Evolutionary conservation across 2,113 vertebrate genomes (phyloP), one percentile per base, ranked within the genome.

Genomic region (Fukomys damarensis): DNA sequence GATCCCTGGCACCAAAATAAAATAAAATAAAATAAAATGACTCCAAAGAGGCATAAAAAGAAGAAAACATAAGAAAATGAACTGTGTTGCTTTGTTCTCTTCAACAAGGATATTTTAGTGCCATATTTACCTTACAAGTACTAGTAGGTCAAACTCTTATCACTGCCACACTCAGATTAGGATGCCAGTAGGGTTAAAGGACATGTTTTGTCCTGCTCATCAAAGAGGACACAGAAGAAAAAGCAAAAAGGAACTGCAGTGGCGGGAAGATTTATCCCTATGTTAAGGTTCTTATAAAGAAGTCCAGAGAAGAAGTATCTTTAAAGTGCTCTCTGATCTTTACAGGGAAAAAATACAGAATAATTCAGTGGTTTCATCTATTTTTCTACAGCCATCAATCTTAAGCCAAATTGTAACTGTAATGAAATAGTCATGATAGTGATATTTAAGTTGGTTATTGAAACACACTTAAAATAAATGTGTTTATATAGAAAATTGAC

Each of bases 231-330:
- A 49, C 30, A 72, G 6, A 65, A 89, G 46, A 5, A 2, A 46
- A 90, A 61, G 11, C 9, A 10, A 70, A 92, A 85, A 77, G 65
- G 19, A 86, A 65, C 17, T 54, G 13, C 35, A 92, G 38, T 58
- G 4, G 7, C 61, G 35, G 54, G 63, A 77, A 61, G 8, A 80
- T 86, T 76, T 43, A 49, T 41, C 12, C 13, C 14, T 38, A n/a
- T 87, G 49, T 68, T 54, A 83, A 92, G 86, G n/a, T 41, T 80
- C 86, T 46, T 76, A 58, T 80, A 86, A 86, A 68, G 61, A 96
- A 92, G 13, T 46, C 66, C 79, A 49, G 65, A 76, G 32, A n/a
- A 68, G 7, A 77, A 6, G 2, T 9, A 65, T 46, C 38, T 58
- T 88, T 38, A 22, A 7, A 65, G 58, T n/a, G 2, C 20, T 49